Percentiles rank a stretch among this genome's conserved stretches.
Evolutionary conservation across 1,140 invertebrate species (phyloP).

Genomic region (Micrasema minimum): DNA sequence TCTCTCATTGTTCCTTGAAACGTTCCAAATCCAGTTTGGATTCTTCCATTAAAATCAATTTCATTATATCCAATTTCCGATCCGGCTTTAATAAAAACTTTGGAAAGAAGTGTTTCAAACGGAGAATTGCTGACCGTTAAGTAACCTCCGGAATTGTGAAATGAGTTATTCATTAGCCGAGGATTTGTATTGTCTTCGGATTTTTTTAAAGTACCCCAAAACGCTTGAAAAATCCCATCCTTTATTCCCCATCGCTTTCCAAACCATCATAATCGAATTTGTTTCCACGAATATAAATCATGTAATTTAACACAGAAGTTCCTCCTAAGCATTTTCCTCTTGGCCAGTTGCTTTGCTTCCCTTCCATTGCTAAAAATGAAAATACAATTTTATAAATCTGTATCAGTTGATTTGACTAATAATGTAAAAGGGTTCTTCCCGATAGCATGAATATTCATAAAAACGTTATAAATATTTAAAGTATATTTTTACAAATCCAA

Average conservation of each 20-base stretch:
- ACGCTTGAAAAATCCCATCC: slow-evolving; percentile 92
- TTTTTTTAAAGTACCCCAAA: slow-evolving; percentile 88
- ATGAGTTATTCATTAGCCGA: slow-evolving; percentile 79
- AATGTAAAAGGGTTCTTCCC: no score
- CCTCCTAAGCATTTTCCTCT: slow-evolving; percentile 88
- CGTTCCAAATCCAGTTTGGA: slow-evolving; percentile 85
- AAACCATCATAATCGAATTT: slow-evolving; percentile 90
- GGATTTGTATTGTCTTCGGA: slow-evolving; percentile 90
- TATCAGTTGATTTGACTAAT: no score
- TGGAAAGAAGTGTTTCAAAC: slow-evolving; percentile 78
- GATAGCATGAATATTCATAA: no score
- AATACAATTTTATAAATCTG: no score
- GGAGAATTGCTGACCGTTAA: slow-evolving; percentile 71
- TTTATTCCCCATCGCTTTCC: slow-evolving; percentile 86
- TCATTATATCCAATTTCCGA: slow-evolving; percentile 88
- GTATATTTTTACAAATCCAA: no score
- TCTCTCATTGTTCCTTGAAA: no score
- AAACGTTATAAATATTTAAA: no score
- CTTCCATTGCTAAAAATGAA: slow-evolving; percentile 73
- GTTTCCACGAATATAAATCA: slow-evolving; percentile 92
- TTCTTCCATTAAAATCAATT: slow-evolving; percentile 86
- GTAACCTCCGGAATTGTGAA: no score
- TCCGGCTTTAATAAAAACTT: slow-evolving; percentile 87
- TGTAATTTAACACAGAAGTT: slow-evolving; percentile 92
- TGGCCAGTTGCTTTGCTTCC: slow-evolving; percentile 85